A percentile compares a stretch with the other conserved stretches of the same genome.
phyloP scores from a whole-genome alignment of 2,888 invertebrate species.

The Cosmia pyralina region DNA sequence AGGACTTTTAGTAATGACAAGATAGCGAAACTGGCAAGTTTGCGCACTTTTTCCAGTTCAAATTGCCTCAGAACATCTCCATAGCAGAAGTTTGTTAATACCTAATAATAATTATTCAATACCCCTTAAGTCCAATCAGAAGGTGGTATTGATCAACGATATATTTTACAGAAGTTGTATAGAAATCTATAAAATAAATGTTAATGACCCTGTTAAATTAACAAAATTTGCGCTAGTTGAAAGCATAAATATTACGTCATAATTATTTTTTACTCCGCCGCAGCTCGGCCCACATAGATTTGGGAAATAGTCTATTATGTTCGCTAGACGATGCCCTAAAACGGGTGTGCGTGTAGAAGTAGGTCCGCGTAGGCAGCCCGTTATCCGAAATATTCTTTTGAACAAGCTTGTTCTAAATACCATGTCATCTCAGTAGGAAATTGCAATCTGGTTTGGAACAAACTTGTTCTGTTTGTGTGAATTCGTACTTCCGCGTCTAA shows the following conservation, averaged over 20 bases:
- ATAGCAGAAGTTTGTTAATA: constrained; percentile 22
- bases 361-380: constrained; percentile 29
- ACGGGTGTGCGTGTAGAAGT: constrained; percentile 6
- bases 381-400: constrained; percentile 28
- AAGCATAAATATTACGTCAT: constrained; percentile 15
- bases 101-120: constrained; percentile 12
- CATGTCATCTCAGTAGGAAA: constrained; percentile 3
- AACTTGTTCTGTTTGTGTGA: constrained; percentile 16
- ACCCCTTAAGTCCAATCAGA: constrained; percentile 23
- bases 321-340: constrained; percentile 20
- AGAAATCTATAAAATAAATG: constrained; percentile 25
- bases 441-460: constrained; percentile 7
- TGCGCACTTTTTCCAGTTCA: constrained; percentile 41
- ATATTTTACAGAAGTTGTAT: constrained; percentile 37
- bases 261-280: constrained; percentile 17
- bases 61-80: constrained; percentile 40
- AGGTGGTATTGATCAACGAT: constrained; percentile 35
- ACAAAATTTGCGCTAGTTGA: constrained; percentile 3
- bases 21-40: constrained; percentile 17
- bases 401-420: constrained; percentile 20
- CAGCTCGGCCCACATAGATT: constrained; percentile 5
- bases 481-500: constrained; percentile 17
- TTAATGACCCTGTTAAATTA: constrained; percentile 28
- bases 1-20: constrained; percentile 30
- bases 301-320: constrained; percentile 12